These are phyloP conservation scores for Nesidiocoris tenuis DNA, from an alignment of 2,888 invertebrate genomes.

Conservation along the genomic window DNA sequence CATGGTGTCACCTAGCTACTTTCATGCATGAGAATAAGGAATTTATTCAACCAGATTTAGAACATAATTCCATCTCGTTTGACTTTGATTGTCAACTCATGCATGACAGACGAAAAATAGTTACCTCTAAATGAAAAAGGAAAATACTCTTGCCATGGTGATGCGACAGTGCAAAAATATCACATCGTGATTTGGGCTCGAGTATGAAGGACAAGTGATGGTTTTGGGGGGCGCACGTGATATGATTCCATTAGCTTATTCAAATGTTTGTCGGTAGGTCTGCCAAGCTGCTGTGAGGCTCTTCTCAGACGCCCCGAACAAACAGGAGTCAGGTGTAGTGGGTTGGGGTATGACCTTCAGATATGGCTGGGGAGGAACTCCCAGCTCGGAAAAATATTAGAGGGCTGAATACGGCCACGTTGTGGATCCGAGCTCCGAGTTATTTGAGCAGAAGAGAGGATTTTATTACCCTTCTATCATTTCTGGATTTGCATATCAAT, in stretches of 20 bases:
- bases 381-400: slow-evolving; percentile 5
- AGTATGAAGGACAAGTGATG: not conserved
- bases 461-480: not conserved
- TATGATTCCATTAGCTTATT: slow-evolving; percentile 24
- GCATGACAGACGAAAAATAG: no score
- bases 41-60: no score
- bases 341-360: slow-evolving; percentile 13
- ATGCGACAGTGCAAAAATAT: no score
- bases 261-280: slow-evolving; percentile 21
- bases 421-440: not conserved
- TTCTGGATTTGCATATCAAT: not conserved
- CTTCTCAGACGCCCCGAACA: slow-evolving; percentile 10
- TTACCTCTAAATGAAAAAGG: no score
- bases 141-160: no score
- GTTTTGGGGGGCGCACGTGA: not conserved
- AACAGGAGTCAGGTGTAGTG: slow-evolving; percentile 13
- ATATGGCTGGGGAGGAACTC: not conserved
- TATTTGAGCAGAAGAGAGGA: not conserved
- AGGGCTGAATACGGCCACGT: not conserved
- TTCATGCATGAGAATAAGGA: no score
- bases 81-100: no score
- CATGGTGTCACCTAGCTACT: no score
- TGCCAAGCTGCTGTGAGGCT: slow-evolving; percentile 13
- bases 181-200: not conserved
- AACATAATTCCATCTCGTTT: no score